Base-by-base conservation (phyloP, 2,888 invertebrate species). In the Archips xylosteana region DNA sequence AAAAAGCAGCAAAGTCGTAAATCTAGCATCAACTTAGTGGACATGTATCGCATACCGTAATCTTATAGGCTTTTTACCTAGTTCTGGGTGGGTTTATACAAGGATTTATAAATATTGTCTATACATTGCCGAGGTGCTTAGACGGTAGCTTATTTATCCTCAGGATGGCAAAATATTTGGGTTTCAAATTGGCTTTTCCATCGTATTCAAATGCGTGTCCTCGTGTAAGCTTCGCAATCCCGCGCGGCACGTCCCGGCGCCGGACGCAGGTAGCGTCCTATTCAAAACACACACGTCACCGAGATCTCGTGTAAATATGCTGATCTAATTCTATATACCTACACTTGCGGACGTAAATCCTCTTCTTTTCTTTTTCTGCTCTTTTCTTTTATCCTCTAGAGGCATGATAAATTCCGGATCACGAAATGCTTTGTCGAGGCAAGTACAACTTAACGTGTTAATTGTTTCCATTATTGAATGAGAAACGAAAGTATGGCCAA, bases 111-210 rank as follows among this genome's bases (percentile, higher is more conserved):
- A 65, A 67, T 67, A 57, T 57, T 57, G 32, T 67, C 57, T 45
- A 42, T 54, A 54, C 32, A 42, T 57, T 57, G 42, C 42, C 15
- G 32, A 63, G 49, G 71, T 65, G 49, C 54, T 67, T 51, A n/a
- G 9, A 51, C 47, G 49, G 23, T 13, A 61, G 45, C 51, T 67
- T 68, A 65, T 68, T 69, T 57, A 71, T 66, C 69, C 65, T 49
- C 57, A 66, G 72, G 70, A 63, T 74, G 68, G 75, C 68, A 76
- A 76, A 77, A 77, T 77, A 78, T 78, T 77, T 77, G 76, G 68
- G 70, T 77, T 77, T 75, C 75, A 76, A 79, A 79, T 79, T 78
- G 77, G 75, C 75, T 78, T 75, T 76, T 63, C 71, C 36, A 49
- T 60, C 67, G 45, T 75, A 74, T 76, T 76, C 74, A 75, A 76